Base-by-base conservation (phyloP, 2,797 vertebrate genomes). In the Poecilia velifera region DNA sequence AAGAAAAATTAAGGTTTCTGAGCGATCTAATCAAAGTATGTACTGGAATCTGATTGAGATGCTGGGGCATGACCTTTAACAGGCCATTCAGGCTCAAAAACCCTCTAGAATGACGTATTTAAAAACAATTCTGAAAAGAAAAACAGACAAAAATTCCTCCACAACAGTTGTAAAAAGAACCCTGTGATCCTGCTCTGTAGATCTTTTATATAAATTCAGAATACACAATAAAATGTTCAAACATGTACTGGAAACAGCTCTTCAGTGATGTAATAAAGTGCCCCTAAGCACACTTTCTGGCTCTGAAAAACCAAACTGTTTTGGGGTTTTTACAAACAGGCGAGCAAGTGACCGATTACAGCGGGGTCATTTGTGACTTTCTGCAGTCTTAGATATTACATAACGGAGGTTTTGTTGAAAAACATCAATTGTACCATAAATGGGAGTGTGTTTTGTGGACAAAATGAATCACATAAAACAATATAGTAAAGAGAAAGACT, bases 401-500 rank as follows among this genome's bases (percentile, higher is more conserved):
- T 43, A 70, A 43, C 28, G n/a, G 41, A 13, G 68, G 39, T 71
- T 71, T 71, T 71, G 68, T 71, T 71, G 6, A 46, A 28, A 72
- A 72, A 46, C 13, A 46, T 72, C 12, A 46, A 28, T 46, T 70
- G 39, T 41, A 70, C 22, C 28, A n/a, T 71, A 3, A 43, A 43
- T n/a, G 45, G 3, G 34, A 34, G 72, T 34, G 72, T 51, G 22
- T 28, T 70, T 71, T 14, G 74, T 76, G 28, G 80, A 79, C 72
- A 86, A 82, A 84, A 41, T 77, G 20, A 87, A 87, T 46, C 55
- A 77, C 79, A 83, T 78, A 79, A 91, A 90, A 87, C 72, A 87
- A 86, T 28, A 2, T 18, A 89, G 90, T 87, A 92, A 91, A 86
- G 80, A 84, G 68, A 84, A 89, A 89, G 73, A 75, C 78, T 82